Evolutionary conservation across 2,888 invertebrate species (phyloP).

Genomic region (Ashinkailepas kermadecensis): DNA sequence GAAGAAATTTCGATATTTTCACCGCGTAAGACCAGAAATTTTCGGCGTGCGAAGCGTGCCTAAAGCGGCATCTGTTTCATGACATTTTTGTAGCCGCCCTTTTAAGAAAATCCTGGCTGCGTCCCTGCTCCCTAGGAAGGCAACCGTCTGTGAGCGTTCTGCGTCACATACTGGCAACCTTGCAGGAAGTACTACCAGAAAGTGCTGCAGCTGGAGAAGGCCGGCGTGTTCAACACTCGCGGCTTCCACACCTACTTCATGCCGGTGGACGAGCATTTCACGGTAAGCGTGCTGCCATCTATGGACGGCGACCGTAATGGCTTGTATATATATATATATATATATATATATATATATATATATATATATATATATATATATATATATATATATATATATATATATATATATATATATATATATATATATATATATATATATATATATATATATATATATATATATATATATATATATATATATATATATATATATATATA

Average conservation of each 20-base stretch:
- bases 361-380: neutral
- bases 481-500: neutral
- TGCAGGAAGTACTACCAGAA: slow-evolving; percentile 64
- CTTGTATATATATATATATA: neutral
- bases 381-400: too few species aligned
- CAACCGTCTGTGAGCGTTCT: neutral
- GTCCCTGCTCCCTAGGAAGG: neutral
- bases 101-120: too few species aligned
- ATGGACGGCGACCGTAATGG: neutral
- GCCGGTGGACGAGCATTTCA: slow-evolving; percentile 81
- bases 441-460: neutral
- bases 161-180: slow-evolving; percentile 22
- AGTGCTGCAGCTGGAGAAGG: slow-evolving; percentile 62
- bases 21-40: too few species aligned
- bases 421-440: neutral
- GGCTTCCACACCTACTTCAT: slow-evolving; percentile 83
- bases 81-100: too few species aligned
- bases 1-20: too few species aligned
- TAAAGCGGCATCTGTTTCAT: too few species aligned
- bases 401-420: neutral
- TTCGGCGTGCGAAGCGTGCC: too few species aligned
- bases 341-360: neutral
- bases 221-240: slow-evolving; percentile 64
- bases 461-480: neutral
- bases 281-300: slow-evolving; percentile 50